Conservation (phyloP, 2,888 invertebrate species). For the Phania funesta region DNA sequence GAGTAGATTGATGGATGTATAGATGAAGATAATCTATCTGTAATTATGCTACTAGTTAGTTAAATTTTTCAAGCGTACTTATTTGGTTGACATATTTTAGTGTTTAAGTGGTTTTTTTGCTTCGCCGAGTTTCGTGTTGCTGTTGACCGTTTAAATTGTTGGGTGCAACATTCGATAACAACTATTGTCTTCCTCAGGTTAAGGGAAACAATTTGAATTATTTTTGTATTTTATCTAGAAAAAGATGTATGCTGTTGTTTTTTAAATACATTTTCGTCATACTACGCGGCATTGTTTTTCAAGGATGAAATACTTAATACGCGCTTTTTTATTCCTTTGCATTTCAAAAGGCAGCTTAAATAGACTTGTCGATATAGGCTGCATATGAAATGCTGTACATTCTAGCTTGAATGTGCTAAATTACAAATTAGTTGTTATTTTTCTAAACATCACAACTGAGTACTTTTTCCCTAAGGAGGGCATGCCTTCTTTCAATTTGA, state of each 20-base stretch:
- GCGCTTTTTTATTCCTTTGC: background rate
- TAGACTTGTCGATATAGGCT: slow-evolving; percentile 17
- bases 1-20: slow-evolving; percentile 47
- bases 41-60: slow-evolving; percentile 63
- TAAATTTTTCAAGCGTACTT: slow-evolving; percentile 64
- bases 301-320: slow-evolving; percentile 39
- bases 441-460: too few relatives aligned
- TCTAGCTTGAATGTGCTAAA: too few relatives aligned
- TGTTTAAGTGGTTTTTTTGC: slow-evolving; percentile 40
- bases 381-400: background rate
- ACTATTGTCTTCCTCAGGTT: slow-evolving; percentile 38
- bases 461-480: too few relatives aligned
- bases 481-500: too few relatives aligned
- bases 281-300: slow-evolving; percentile 21
- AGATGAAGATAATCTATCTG: slow-evolving; percentile 66
- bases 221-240: slow-evolving; percentile 54
- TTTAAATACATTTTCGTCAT: slow-evolving; percentile 51
- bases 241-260: slow-evolving; percentile 28
- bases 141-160: slow-evolving; percentile 51
- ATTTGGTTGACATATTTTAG: slow-evolving; percentile 64
- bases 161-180: slow-evolving; percentile 59
- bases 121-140: slow-evolving; percentile 22
- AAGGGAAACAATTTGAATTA: slow-evolving; percentile 56
- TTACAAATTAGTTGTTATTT: too few relatives aligned
- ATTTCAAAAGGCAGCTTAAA: slow-evolving; percentile 4